Base-by-base conservation (phyloP, 2,113 vertebrate genomes). In the Apodemus speciosus region DNA sequence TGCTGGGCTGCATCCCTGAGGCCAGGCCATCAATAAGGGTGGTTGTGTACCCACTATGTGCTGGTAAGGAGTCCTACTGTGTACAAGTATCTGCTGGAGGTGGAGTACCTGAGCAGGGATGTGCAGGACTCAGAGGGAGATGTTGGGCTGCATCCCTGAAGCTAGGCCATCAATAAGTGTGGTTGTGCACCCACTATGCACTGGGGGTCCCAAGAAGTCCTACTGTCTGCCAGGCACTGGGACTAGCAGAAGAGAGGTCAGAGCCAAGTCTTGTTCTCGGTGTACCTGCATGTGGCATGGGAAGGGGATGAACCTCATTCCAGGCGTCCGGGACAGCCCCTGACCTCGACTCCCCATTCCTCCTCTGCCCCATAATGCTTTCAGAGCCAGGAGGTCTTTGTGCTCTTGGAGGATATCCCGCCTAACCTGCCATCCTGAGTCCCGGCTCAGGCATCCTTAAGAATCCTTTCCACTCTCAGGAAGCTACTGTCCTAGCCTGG, bases 351-450 rank as follows among this genome's bases (percentile, higher is more conserved):
- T 7, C 30, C 56, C 51, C 16, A 0, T 32, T 23, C 30, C 27
- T 23, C 30, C 49, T 66, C 68, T 30, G 51, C 40, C 49, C 9
- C 25, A 53, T 11, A 71, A 38, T 25, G 49, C n/a, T 73, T 73
- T n/a, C 51, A 35, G 25, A 64, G 38, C 51, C 56, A 1, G 1
- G 10, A 62, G 21, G 13, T 62, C 38, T 14, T 84, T 64, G 11
- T 1, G 60, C 3, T 10, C 77, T 25, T 32, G 51, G 81, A 64
- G 62, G 35, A 0, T 5, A 0, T 20, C 35, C 30, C 3, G 25
- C 66, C 21, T 35, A 10, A 38, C 46, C 16, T 83, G 20, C 43
- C 43, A 62, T 76, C 40, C 69, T 32, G n/a, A 91, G 75, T 53
- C 60, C 46, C 38, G 4, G 27, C 56, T 85, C 60, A 69, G 38